Evolutionary conservation across 2,797 vertebrate species (phyloP), one percentile per base, ranked within the genome.

Genomic region (Notamacropus eugenii): DNA sequence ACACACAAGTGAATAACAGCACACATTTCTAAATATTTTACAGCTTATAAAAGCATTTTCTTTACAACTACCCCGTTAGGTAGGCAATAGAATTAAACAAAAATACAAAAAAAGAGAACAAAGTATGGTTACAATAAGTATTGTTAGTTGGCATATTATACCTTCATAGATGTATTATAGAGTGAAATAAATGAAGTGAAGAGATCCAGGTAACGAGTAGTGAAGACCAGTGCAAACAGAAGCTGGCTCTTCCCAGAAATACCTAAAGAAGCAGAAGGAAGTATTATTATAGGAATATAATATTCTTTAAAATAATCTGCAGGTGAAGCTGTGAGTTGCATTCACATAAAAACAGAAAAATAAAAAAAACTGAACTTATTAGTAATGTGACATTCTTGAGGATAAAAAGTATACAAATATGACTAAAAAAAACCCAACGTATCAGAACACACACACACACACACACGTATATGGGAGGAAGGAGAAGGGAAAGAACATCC

Each of bases 241-340:
- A 99, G 98, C 99, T 99, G 99, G 98, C 99, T 99, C 99, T 99
- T 99, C 95, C 99, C 99, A 97, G 99, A 99, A 98, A 99, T 99
- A 98, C 99, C 99, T 99, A 96, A 90, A 98, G 98, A 67, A 95
- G 98, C 58, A 98, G 98, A 97, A 98, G 94, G 93, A 96, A 98
- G 58, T 93, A 95, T 97, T 22, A 98, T 91, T 22, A 98, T 90
- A 27, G 55, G 54, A 59, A 54, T 12, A 96, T 74, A 29, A 90
- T 58, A 58, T 91, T 67, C 90, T 96, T 93, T 54, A 50, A 46
- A 92, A 95, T 4, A 58, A 96, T 12, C 87, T 29, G 10, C 87
- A 93, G 93, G 40, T 1, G 4, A 91, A 55, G 19, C 92, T 56
- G 46, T 34, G 28, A 34, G 55, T 0, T 55, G 29, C 59, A 16